Evolutionary conservation across 2,888 invertebrate genomes (phyloP), one percentile per base, ranked within the genome.

Genomic region (Leptopterna dolabrata): DNA sequence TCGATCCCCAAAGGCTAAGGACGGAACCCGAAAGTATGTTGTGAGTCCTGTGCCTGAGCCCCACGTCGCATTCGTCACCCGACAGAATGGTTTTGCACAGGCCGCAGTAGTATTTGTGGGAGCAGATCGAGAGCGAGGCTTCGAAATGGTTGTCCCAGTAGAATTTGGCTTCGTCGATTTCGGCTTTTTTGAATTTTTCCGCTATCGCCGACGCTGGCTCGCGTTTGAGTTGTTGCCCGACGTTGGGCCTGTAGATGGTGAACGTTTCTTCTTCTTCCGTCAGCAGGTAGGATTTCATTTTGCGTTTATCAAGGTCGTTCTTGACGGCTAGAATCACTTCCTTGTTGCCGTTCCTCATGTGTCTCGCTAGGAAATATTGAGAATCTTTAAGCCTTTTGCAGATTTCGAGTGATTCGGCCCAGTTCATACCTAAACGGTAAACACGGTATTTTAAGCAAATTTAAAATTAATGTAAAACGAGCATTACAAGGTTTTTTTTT

Each of bases 171-270:
- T 84, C 89, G 14, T 47, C 70, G 24, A 55, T 16, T 43, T 95
- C 95, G 92, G 70, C 84, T n/a, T 96, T 96, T 91, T 96, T 96
- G 93, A 98, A 99, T 91, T 98, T 98, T 93, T 97, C 97, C 92
- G 97, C 96, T 76, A 99, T 93, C 91, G 98, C 98, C 0, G 95
- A 95, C 63, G 98, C 93, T 4, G 96, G 95, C 92, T 99, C 98
- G 90, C 96, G 95, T 71, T 96, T 93, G 89, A 93, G 92, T 90
- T 94, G 94, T 70, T 94, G 93, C 0, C 99, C 99, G 0, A 98
- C 99, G 92, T 99, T 99, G 11, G 99, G 99, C 90, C 98, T 94
- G 91, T 90, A 91, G 29, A 91, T 89, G 0, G 91, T 91, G 88
- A 90, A 92, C 71, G 91, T 88, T 91, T 96, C 95, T 89, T 95